Evolutionary conservation across 2,888 invertebrate genomes (phyloP), one percentile per base, ranked within the genome.

Genomic region (Chrysina gloriosa): DNA sequence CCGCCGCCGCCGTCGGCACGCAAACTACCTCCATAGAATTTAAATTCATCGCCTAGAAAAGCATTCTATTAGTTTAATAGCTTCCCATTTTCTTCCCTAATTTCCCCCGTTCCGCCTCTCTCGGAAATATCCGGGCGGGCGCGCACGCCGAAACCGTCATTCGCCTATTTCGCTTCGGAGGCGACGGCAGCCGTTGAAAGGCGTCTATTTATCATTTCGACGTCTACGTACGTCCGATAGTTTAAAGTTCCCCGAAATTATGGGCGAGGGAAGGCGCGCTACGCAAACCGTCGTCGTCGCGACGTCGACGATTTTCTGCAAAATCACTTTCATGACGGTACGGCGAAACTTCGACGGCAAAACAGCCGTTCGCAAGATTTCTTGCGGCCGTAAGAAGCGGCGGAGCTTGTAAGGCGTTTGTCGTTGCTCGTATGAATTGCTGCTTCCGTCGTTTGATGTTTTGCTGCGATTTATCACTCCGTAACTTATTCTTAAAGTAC

Each of bases 131-230:
- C 11, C 14, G 2, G 4, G 27, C 14, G 14, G 11, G 29, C 16
- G 14, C 29, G 50, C n/a, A n/a, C n/a, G n/a, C n/a, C n/a, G n/a
- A n/a, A n/a, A n/a, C 16, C 39, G 16, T 39, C 39, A 39, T 11
- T 39, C 39, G 16, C 39, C 11, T 50, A 6, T 11, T 14, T 7
- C 50, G 50, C 14, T 50, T 50, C 50, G 27, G n/a, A 11, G 27
- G 27, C 50, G 50, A 4, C 14, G 6, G 27, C 5, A 21, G 5
- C 1, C 39, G 23, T n/a, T 11, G 27, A 27, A 50, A 50, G 25
- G 50, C 5, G n/a, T 25, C 25, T 50, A 50, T 50, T 50, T 25
- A 50, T 50, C 50, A 50, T 50, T 48, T 50, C 50, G 27, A 50
- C 50, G 50, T 50, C 14, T 27, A 27, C 3, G 25, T 27, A 27